phyloP scores from a whole-genome alignment of 2,797 vertebrate species.

The Melopsittacus undulatus region DNA sequence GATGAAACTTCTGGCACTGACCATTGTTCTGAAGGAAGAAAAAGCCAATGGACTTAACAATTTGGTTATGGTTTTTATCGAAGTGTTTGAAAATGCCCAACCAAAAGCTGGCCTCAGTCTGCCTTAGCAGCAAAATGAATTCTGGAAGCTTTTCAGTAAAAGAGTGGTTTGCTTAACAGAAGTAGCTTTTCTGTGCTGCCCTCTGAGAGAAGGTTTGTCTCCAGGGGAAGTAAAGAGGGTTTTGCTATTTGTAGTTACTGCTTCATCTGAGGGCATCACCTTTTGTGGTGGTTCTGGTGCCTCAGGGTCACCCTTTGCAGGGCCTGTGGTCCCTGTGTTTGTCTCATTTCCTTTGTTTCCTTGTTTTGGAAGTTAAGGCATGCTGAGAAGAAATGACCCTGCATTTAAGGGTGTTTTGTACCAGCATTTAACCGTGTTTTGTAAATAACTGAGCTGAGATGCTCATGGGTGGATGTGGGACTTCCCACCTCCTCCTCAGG shows the following conservation, averaged over 20 bases:
- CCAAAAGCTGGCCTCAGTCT: not conserved
- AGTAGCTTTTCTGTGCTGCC: not conserved
- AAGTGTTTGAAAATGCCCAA: not conserved
- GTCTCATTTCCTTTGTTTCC: not conserved
- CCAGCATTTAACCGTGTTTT: not conserved
- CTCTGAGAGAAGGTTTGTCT: not conserved
- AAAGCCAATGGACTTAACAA: too few species aligned
- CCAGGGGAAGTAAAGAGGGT: not conserved
- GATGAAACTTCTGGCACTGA: not conserved
- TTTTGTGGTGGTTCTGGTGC: not conserved
- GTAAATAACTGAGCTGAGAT: not conserved
- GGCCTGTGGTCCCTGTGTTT: not conserved
- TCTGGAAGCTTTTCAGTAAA: not conserved
- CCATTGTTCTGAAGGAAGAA: not conserved
- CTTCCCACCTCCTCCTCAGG: not conserved
- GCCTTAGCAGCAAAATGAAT: not conserved
- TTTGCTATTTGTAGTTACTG: not conserved
- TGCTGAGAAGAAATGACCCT: not conserved
- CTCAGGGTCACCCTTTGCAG: not conserved
- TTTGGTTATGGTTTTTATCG: not conserved
- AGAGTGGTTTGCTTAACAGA: not conserved
- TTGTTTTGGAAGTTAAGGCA: not conserved
- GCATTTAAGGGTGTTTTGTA: not conserved
- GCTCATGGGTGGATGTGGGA: not conserved
- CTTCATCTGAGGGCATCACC: not conserved